Base-by-base conservation (phyloP, 2,797 vertebrate species). In the Lagorchestes hirsutus region DNA sequence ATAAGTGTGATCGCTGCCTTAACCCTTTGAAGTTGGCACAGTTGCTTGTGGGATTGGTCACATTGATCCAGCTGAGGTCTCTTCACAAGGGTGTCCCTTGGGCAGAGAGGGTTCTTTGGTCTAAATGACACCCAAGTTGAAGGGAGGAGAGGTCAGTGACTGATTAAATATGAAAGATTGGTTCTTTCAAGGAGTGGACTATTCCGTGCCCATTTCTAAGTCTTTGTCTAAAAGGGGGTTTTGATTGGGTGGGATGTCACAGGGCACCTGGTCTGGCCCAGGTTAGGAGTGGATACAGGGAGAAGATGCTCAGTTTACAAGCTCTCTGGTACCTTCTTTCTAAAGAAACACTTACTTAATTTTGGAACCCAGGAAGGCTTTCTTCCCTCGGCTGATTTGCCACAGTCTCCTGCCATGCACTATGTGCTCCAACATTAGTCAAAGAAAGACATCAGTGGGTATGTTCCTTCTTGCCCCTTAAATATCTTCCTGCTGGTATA, bases 1-100 rank as follows among this genome's bases (percentile, higher is more conserved):
- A 98, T 98, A 99, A 98, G 98, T 94, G 98, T 0, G 94, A 98
- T 98, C 95, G 97, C 98, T 98, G 98, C 96, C 97, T 99, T 99
- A 99, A 99, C 98, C 98, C 98, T 99, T 99, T 98, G 98, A 98
- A 97, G 98, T 97, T 98, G 98, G 98, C 95, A 52, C 95, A 97
- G 97, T 97, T 97, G 97, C 96, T 96, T 96, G 97, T 94, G 96
- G 98, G 97, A 97, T 97, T 98, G 98, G 96, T 96, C 98, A 92
- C 98, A 98, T 98, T 93, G 97, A 97, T 97, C 96, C 92, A 93
- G 95, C 54, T 97, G 93, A 95, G 62, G 59, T 0, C 93, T 97
- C 94, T 40, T 96, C 97, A 28, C 91, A 94, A 95, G 90, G 97
- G 95, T 97, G 94, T 93, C 95, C 96, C 95, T 94, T 95, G 94